Percentiles rank a stretch among this genome's conserved stretches.
These are phyloP conservation scores for Tenthredo notha DNA, from an alignment of 2,888 invertebrate genomes.

Conservation along the genomic window DNA sequence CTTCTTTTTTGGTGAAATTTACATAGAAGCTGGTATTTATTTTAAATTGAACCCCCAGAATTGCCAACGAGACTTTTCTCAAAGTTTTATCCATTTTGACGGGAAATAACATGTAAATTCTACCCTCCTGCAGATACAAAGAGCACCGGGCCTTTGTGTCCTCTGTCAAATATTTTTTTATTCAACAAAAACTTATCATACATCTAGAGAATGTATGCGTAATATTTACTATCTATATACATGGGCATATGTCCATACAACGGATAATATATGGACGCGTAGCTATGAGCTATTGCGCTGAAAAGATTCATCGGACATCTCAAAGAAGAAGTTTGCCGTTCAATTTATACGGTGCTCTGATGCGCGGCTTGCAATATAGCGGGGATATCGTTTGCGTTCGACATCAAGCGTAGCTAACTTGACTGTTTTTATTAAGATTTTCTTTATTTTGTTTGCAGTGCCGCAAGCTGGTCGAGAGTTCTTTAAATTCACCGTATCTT, in stretches of 20 bases:
- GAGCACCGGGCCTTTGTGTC: background rate
- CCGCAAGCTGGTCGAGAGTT: background rate
- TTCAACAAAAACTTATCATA: background rate
- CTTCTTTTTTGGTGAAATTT: background rate
- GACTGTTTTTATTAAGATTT: conserved; percentile 26
- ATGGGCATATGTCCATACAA: background rate
- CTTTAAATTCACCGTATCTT: background rate
- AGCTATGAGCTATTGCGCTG: conserved; percentile 25
- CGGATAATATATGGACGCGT: background rate
- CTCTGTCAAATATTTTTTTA: conserved; percentile 12
- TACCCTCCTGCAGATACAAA: conserved; percentile 2
- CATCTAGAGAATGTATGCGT: background rate
- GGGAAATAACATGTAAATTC: conserved; percentile 16
- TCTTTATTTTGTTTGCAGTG: conserved; percentile 27
- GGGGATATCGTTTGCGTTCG: background rate
- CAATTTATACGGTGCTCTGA: conserved; percentile 35
- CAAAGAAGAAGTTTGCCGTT: conserved; percentile 19
- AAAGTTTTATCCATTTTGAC: background rate
- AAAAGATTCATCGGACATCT: conserved; percentile 11
- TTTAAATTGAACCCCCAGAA: background rate
- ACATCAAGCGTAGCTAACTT: conserved; percentile 7
- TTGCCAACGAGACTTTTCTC: background rate
- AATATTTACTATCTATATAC: background rate
- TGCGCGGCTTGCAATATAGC: background rate
- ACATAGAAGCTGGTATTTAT: background rate